Evolutionary conservation across 2,888 invertebrate species (phyloP).

Genomic region (Eupithecia vulgata): DNA sequence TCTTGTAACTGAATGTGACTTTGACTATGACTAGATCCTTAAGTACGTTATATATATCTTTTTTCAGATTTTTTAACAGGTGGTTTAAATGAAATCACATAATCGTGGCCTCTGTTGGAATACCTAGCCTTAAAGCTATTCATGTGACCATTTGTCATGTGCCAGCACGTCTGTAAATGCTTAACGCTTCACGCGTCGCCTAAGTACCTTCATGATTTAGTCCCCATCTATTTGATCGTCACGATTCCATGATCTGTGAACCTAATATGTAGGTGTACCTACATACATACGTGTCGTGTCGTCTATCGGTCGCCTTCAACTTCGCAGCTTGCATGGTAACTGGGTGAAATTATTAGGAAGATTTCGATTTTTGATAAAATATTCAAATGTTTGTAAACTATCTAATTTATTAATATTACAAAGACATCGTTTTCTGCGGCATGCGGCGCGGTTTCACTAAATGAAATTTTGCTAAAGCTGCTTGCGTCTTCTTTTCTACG

Average conservation of each 20-base stretch:
- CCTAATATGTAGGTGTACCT: conserved; percentile 42
- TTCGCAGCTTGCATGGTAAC: conserved; percentile 20
- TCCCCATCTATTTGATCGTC: conserved; percentile 28
- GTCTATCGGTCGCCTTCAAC: not conserved
- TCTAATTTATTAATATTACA: not conserved
- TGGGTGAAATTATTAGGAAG: conserved; percentile 51
- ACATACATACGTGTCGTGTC: not conserved
- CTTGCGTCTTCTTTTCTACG: conserved; percentile 41
- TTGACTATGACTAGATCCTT: too few relatives aligned
- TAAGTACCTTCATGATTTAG: conserved; percentile 11
- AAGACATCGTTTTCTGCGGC: conserved; percentile 23
- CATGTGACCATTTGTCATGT: conserved; percentile 1
- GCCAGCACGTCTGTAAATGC: conserved; percentile 1
- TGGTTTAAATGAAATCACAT: too few relatives aligned
- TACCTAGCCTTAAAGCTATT: too few relatives aligned
- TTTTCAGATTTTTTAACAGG: too few relatives aligned
- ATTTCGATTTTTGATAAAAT: not conserved
- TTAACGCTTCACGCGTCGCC: conserved; percentile 18
- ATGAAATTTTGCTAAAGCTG: conserved; percentile 45
- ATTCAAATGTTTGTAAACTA: not conserved
- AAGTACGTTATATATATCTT: too few relatives aligned
- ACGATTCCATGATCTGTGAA: conserved; percentile 26
- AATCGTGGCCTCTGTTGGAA: too few relatives aligned
- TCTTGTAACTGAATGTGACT: too few relatives aligned
- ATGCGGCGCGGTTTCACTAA: conserved; percentile 40